These are phyloP conservation scores for Coelopa frigida DNA, from an alignment of 1,140 invertebrate species.

Conservation along the genomic window DNA sequence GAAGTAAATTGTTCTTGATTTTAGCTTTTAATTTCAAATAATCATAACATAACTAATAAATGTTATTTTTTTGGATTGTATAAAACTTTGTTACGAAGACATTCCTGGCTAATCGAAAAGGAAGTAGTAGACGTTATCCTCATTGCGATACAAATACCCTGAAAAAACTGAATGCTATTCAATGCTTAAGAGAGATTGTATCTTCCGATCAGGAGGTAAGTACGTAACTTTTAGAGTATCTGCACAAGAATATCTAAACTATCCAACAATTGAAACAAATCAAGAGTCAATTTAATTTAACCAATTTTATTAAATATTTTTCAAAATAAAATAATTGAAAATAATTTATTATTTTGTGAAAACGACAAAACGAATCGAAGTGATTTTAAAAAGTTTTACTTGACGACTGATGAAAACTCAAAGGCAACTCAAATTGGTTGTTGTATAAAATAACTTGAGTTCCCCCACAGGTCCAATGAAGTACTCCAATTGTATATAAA, in stretches of 20 bases:
- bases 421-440: too few relatives aligned
- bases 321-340: too few relatives aligned
- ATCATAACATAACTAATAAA: constrained; percentile 2
- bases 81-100: constrained; percentile 13
- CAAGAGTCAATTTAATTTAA: too few relatives aligned
- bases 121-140: constrained; percentile 13
- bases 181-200: constrained; percentile 47
- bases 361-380: too few relatives aligned
- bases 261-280: too few relatives aligned
- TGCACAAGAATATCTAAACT: not conserved
- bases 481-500: too few relatives aligned
- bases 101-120: constrained; percentile 18
- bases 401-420: too few relatives aligned
- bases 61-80: constrained; percentile 1
- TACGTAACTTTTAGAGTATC: not conserved
- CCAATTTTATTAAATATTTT: too few relatives aligned
- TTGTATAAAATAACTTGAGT: too few relatives aligned
- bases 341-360: too few relatives aligned
- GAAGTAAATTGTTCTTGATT: constrained; percentile 17
- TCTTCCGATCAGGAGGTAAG: constrained; percentile 52
- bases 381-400: too few relatives aligned
- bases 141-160: constrained; percentile 46
- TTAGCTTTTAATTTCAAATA: constrained; percentile 1
- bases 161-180: constrained; percentile 50
- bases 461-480: too few relatives aligned